Conservation (phyloP, 2,888 invertebrate species). For the Phorcus lineatus region DNA sequence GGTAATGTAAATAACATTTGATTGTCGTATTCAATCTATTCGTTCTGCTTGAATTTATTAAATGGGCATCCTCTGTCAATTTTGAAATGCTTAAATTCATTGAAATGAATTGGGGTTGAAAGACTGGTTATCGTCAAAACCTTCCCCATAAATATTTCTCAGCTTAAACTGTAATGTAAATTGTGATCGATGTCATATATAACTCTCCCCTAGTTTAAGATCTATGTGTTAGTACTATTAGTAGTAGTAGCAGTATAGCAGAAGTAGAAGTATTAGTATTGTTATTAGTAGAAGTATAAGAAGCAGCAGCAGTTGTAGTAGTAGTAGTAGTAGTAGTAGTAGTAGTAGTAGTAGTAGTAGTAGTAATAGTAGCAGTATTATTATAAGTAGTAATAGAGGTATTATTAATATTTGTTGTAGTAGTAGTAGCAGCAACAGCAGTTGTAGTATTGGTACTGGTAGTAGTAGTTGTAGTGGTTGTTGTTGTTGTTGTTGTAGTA, state of each 20-base stretch:
- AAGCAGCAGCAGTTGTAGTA: constrained; percentile 14
- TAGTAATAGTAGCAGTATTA: constrained; percentile 32
- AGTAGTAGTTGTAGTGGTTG: no score
- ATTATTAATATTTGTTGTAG: constrained; percentile 18
- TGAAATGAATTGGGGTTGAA: background rate
- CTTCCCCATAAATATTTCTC: background rate
- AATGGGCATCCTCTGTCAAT: background rate
- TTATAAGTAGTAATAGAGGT: constrained; percentile 27
- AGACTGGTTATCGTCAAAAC: background rate
- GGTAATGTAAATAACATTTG: no score
- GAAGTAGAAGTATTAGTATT: background rate
- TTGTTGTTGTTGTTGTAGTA: no score
- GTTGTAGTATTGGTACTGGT: background rate
- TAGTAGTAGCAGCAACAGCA: constrained; percentile 26
- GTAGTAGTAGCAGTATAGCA: background rate
- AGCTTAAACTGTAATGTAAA: no score
- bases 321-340: constrained; percentile 32
- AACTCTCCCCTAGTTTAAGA: no score
- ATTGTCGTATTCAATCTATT: no score
- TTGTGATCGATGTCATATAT: no score
- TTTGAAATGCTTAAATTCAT: background rate
- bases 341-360: constrained; percentile 34
- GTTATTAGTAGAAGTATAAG: constrained; percentile 19
- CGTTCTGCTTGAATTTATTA: no score
- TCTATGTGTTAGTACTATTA: no score